Conservation (phyloP, 2,797 vertebrate genomes). For the Mus caroli region DNA sequence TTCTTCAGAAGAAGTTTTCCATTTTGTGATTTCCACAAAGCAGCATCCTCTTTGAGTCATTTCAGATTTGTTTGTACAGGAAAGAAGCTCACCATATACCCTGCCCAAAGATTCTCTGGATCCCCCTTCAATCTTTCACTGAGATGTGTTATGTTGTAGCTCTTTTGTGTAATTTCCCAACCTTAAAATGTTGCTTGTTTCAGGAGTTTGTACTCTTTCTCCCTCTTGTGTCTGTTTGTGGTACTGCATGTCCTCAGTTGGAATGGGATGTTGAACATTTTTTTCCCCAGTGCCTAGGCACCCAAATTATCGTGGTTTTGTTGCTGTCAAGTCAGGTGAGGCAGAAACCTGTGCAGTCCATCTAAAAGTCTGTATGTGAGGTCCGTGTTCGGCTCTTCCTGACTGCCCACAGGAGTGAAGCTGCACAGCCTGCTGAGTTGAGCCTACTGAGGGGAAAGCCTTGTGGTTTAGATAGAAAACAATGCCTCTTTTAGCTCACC, state of each 20-base stretch:
- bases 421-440: neutral
- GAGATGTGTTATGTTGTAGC: neutral
- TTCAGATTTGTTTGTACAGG: neutral
- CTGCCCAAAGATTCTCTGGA: neutral
- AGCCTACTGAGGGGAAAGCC: neutral
- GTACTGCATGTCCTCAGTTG: constrained; percentile 16
- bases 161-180: neutral
- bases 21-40: neutral
- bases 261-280: neutral
- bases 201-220: constrained; percentile 29
- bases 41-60: neutral
- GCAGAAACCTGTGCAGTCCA: neutral
- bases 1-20: neutral
- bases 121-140: neutral
- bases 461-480: neutral
- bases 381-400: neutral
- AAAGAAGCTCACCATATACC: neutral
- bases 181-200: neutral
- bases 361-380: neutral
- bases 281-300: neutral
- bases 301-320: neutral
- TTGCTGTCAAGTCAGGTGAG: neutral
- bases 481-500: neutral
- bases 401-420: neutral
- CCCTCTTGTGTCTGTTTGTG: constrained; percentile 45